Evolutionary conservation across 2,797 vertebrate species (phyloP), one percentile per base, ranked within the genome.

Genomic region (Cuculus canorus): DNA sequence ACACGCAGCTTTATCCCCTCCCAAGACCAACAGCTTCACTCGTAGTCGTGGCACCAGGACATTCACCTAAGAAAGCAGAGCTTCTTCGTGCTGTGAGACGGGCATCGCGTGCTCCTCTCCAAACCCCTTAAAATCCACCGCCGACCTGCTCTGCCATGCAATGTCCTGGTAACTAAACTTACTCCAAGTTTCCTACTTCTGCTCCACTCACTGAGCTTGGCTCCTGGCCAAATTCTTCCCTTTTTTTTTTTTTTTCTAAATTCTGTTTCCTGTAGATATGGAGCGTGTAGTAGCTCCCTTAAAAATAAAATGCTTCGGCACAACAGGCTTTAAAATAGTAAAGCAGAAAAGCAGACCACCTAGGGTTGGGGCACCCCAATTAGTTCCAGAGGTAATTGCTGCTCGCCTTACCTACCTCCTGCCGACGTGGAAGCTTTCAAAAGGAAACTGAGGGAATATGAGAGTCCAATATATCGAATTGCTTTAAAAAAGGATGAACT

Each of bases 241-340:
- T 45, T 70, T 59, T 69, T 18, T 28, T 73, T 91, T 70, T 85
- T 88, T 69, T 17, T 80, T 81, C 48, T 54, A 3, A 53, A 70
- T 68, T 86, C 83, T 94, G 90, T 87, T 96, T 97, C 96, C 90
- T 93, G 94, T 93, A 77, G 75, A 96, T 64, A 95, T n/a, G 68
- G 57, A 95, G 87, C 92, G 39, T n/a, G 57, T 73, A 93, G 43
- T 66, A 64, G 63, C 52, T 93, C 82, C 56, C 73, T 88, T 88
- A 61, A 93, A 96, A 96, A 82, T 30, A 59, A 90, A 96, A 76
- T 12, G 53, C 33, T 83, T 83, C 63, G 10, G 37, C 73, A 37
- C 45, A 86, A 70, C 32, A 30, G 86, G 35, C 48, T 71, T 60
- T 2, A 4, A 59, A 82, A 60, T 32, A 52, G 39, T 45, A 22